Evolutionary conservation across 2,888 invertebrate species (phyloP).

Genomic region (Mantis religiosa): DNA sequence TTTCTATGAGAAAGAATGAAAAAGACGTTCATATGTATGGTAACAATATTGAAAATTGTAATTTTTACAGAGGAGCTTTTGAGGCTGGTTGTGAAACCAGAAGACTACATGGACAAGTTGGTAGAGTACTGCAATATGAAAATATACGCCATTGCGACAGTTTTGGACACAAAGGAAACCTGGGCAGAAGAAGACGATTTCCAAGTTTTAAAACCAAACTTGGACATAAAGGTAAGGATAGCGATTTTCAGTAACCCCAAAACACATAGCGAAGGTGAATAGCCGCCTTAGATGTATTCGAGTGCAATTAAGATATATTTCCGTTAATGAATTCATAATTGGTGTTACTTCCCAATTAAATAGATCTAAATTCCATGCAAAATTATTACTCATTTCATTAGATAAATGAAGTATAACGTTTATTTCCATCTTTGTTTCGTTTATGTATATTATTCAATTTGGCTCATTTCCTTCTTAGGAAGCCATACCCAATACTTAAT

Average conservation of each 20-base stretch:
- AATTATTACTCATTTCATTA: background rate
- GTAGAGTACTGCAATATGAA: constrained; percentile 79
- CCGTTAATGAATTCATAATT: no score
- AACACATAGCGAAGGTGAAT: background rate
- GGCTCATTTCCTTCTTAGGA: background rate
- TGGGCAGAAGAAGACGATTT: constrained; percentile 83
- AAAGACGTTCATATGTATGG: no score
- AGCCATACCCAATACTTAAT: no score
- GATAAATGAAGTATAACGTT: background rate
- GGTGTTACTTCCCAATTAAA: no score
- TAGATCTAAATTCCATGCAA: background rate
- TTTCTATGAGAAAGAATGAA: no score
- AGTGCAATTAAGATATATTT: background rate
- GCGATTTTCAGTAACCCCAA: background rate
- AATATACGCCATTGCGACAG: constrained; percentile 72
- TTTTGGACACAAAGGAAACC: constrained; percentile 74
- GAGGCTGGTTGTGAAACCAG: constrained; percentile 54
- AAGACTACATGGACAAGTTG: constrained; percentile 72
- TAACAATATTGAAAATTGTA: background rate
- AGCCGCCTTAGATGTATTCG: no score
- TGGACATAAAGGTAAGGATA: constrained; percentile 58
- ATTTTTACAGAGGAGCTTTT: constrained; percentile 51
- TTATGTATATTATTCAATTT: no score
- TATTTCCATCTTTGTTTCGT: no score
- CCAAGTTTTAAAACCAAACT: constrained; percentile 68